Base-by-base conservation (phyloP, 2,797 vertebrate species). In the Coregonus sp. region DNA sequence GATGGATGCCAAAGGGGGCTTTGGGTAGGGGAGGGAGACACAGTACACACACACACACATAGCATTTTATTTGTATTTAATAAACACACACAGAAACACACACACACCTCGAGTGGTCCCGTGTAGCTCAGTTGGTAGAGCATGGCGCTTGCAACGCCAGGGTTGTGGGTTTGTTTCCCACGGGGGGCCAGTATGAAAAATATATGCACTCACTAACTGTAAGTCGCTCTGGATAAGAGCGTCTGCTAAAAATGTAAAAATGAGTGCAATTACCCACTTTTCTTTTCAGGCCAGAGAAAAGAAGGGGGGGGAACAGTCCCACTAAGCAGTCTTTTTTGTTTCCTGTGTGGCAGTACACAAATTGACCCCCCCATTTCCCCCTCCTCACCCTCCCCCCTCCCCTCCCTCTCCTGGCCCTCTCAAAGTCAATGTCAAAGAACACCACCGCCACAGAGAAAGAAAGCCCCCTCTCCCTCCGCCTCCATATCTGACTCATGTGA, bases 281-380 rank as follows among this genome's bases (percentile, higher is more conserved):
- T 80, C 59, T 72, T 75, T 73, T 74, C 72, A 73, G 80, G 40
- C 29, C 51, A 61, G 77, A 72, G 74, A 80, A 80, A 70, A 47
- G 7, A 66, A 63, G 61, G 75, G 47, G 33, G 73, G 77, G 54
- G 54, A 40, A 51, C 37, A 59, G 50, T 68, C 29, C 20, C 73
- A 84, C 81, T 84, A 85, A 85, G 83, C 76, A 67, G 69, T 52
- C 59, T 80, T 75, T 78, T 84, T 81, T 82, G 76, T 87, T 73
- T 82, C 80, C 82, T 75, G 79, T 80, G 20, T 20, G 31, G 65
- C 37, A 59, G 61, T 18, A 63, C 52, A 73, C 20, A 65, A 63
- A 65, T 25, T 75, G 74, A 74, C 74, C 76, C 80, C 65, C 31
- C 31, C 33, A 25, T 25, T 25, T n/a, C 37, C 9, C 40, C 40